These are phyloP conservation scores for Atrina japonica DNA, from an alignment of 2,888 invertebrate species.

Conservation along the genomic window DNA sequence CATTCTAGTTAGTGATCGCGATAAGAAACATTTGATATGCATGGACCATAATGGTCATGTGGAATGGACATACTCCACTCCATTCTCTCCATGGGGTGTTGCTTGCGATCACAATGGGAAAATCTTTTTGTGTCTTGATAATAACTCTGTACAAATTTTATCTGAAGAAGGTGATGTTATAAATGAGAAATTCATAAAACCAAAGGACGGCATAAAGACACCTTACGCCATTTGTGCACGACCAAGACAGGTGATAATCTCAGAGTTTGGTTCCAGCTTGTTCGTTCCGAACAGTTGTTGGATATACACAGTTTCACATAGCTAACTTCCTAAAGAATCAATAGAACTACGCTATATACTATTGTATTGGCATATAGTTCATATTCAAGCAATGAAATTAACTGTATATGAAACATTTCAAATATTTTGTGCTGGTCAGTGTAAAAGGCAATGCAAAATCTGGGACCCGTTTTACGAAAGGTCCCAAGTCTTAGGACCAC, in stretches of 20 bases:
- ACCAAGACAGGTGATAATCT: conserved; percentile 48
- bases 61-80: conserved; percentile 52
- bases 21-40: conserved; percentile 52
- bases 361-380: too few species aligned
- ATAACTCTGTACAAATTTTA: conserved; percentile 52
- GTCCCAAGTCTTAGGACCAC: too few species aligned
- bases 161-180: conserved; percentile 50
- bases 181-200: conserved; percentile 51
- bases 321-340: too few species aligned
- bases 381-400: too few species aligned
- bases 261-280: conserved; percentile 61
- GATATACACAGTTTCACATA: conserved; percentile 32
- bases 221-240: conserved; percentile 57
- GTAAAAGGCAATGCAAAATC: too few species aligned
- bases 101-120: conserved; percentile 50
- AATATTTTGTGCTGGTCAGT: too few species aligned
- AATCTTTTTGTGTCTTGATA: conserved; percentile 57
- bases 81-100: conserved; percentile 61
- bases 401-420: too few species aligned
- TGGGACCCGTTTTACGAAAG: too few species aligned
- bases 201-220: conserved; percentile 53
- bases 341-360: too few species aligned
- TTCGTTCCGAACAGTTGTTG: conserved; percentile 59
- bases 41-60: conserved; percentile 47
- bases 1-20: conserved; percentile 58